A percentile compares a stretch with the other conserved stretches of the same genome.
Conservation (phyloP, 2,888 invertebrate species). For the Dendrolimus houi region DNA sequence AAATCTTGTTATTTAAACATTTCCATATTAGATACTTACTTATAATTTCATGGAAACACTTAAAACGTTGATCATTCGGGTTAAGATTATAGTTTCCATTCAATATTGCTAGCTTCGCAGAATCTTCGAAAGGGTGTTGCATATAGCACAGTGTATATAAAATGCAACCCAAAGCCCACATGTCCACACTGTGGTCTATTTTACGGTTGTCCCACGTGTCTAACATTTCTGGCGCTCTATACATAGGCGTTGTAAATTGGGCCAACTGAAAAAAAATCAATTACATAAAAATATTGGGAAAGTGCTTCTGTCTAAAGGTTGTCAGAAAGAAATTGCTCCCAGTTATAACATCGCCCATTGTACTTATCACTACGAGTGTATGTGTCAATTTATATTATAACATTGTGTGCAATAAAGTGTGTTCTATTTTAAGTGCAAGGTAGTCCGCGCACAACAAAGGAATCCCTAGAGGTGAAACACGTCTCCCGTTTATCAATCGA, state of each 20-base stretch:
- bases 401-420: too few species aligned
- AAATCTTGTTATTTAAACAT: too few species aligned
- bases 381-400: too few species aligned
- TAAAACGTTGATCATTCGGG: conserved; percentile 85
- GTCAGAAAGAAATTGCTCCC: too few species aligned
- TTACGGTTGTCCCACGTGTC: conserved; percentile 98
- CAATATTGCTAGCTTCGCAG: conserved; percentile 94
- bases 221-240: conserved; percentile 98
- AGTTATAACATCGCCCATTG: too few species aligned
- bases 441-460: too few species aligned
- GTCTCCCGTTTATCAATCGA: too few species aligned
- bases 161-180: conserved; percentile 98
- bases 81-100: conserved; percentile 96
- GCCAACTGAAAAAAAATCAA: conserved; percentile 74
- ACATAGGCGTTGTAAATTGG: conserved; percentile 93
- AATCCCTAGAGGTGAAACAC: too few species aligned
- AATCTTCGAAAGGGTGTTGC: conserved; percentile 98
- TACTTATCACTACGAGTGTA: too few species aligned
- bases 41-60: conserved; percentile 92
- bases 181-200: conserved; percentile 92
- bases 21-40: conserved; percentile 72
- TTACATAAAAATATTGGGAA: too few species aligned
- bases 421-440: too few species aligned
- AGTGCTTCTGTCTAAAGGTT: too few species aligned
- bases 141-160: conserved; percentile 94